A percentile compares a stretch with the other conserved stretches of the same genome.
These are phyloP conservation scores for Aphidius gifuensis DNA, from an alignment of 1,140 invertebrate genomes.

Conservation along the genomic window DNA sequence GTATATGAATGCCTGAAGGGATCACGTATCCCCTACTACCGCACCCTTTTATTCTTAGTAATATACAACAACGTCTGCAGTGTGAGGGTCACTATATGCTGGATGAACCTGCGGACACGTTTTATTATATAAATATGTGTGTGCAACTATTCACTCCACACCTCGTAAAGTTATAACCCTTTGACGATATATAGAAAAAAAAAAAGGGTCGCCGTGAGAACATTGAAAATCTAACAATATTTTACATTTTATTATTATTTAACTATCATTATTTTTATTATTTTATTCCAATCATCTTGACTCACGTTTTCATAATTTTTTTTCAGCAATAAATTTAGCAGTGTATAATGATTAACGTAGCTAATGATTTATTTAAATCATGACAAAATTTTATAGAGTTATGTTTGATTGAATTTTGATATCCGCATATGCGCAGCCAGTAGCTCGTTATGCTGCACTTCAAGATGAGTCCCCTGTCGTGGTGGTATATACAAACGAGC, in stretches of 20 bases:
- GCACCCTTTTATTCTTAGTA: constrained; percentile 9
- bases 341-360: no score
- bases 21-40: constrained; percentile 8
- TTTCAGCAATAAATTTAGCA: no score
- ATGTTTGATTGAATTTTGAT: no score
- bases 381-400: no score
- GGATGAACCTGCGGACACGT: constrained; percentile 9
- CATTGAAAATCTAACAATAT: not conserved
- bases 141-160: constrained; percentile 1
- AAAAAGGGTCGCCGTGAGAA: not conserved
- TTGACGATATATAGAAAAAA: constrained; percentile 5
- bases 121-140: not conserved
- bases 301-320: no score
- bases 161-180: constrained; percentile 14
- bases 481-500: no score
- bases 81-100: constrained; percentile 3
- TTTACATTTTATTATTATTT: not conserved
- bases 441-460: no score
- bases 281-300: no score
- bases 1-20: not conserved
- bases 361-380: no score
- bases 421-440: no score
- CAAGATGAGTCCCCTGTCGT: no score
- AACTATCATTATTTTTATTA: not conserved
- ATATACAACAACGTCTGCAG: not conserved